phyloP scores from a whole-genome alignment of 2,113 vertebrate species.

The Synchiropus splendidus region DNA sequence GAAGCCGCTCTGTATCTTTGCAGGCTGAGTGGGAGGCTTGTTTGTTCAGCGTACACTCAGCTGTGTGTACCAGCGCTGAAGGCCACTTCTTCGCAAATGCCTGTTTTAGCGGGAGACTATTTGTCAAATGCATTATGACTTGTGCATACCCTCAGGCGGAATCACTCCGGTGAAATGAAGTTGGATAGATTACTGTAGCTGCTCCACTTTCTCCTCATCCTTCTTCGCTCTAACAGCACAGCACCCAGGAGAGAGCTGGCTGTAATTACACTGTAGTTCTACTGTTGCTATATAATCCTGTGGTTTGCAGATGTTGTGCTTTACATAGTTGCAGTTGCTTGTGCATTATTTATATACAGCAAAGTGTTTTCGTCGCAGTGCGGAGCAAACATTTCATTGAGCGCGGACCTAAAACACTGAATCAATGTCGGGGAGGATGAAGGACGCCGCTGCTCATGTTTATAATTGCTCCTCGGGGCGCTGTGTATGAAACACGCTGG shows the following conservation, averaged over 20 bases:
- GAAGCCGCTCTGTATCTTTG: conserved; percentile 56
- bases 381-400: conserved; percentile 17
- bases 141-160: conserved; percentile 62
- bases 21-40: conserved; percentile 68
- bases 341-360: conserved; percentile 36
- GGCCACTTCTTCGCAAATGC: conserved; percentile 70
- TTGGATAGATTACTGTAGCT: conserved; percentile 67
- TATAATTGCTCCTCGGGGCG: conserved; percentile 24
- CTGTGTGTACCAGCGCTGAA: conserved; percentile 66
- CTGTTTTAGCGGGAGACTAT: conserved; percentile 69
- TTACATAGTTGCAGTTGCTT: conserved; percentile 33
- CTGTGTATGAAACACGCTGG: conserved; percentile 32
- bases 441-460: too few species aligned
- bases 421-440: too few species aligned
- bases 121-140: conserved; percentile 75
- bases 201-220: conserved; percentile 55
- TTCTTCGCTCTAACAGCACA: conserved; percentile 39
- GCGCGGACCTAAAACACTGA: neutral
- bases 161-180: conserved; percentile 65
- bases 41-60: conserved; percentile 66
- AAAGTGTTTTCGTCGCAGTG: conserved; percentile 15
- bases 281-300: conserved; percentile 31
- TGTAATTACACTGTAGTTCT: conserved; percentile 55
- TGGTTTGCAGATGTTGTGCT: conserved; percentile 52
- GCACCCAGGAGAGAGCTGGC: conserved; percentile 42